Percentiles rank a stretch among this genome's conserved stretches.
These are phyloP conservation scores for Dicyrtoma fusca DNA, from an alignment of 2,888 invertebrate species.

Conservation along the genomic window DNA sequence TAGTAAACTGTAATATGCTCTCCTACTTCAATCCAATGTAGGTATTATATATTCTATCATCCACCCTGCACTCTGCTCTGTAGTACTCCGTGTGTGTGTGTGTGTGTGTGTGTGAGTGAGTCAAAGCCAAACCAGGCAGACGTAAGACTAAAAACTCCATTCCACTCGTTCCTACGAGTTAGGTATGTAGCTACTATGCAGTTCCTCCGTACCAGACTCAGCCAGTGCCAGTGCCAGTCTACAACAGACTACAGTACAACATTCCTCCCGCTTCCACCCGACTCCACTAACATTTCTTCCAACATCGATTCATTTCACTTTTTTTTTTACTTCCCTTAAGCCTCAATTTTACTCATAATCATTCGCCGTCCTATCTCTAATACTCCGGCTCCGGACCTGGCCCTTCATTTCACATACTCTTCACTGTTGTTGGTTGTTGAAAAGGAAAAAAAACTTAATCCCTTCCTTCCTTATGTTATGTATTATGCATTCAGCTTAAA, in stretches of 20 bases:
- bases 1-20: too few species aligned
- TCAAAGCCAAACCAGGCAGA: too few species aligned
- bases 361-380: conserved; percentile 39
- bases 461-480: conserved; percentile 16
- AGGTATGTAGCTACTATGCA: too few species aligned
- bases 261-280: conserved; percentile 30
- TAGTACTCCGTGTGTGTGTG: too few species aligned
- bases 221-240: background rate
- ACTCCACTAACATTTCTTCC: conserved; percentile 28
- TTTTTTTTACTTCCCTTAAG: conserved; percentile 33
- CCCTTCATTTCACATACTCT: background rate
- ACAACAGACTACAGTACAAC: background rate
- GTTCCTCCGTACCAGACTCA: conserved; percentile 16
- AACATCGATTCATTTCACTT: conserved; percentile 32
- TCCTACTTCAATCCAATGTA: too few species aligned
- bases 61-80: conserved; percentile 4
- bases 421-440: conserved; percentile 8
- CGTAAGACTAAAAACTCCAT: background rate
- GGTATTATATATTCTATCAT: conserved; percentile 12
- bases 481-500: background rate
- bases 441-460: conserved; percentile 14
- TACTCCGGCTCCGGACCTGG: too few species aligned
- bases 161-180: conserved; percentile 9
- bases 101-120: too few species aligned
- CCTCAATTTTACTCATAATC: conserved; percentile 45